phyloP scores from a whole-genome alignment of 1,140 invertebrate genomes.

The Cyphomyrmex costatus region DNA sequence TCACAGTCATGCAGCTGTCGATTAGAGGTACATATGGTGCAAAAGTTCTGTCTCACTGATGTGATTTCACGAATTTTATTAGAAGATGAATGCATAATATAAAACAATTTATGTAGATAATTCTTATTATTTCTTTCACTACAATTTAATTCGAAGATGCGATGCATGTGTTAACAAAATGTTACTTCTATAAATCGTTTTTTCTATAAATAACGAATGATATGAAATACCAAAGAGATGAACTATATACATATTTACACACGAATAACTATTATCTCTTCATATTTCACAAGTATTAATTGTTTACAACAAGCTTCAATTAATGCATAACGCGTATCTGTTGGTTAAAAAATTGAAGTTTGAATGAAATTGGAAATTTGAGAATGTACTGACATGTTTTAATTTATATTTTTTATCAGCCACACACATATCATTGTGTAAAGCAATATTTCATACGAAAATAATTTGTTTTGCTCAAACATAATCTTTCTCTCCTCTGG shows the following conservation, averaged over 20 bases:
- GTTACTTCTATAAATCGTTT: background rate
- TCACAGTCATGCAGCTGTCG: conserved; percentile 46
- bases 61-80: conserved; percentile 31
- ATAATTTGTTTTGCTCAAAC: conserved; percentile 48
- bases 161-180: background rate
- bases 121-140: conserved; percentile 27
- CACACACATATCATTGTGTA: background rate
- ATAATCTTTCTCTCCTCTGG: conserved; percentile 2
- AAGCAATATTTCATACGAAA: conserved; percentile 39
- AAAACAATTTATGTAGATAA: conserved; percentile 7
- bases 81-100: background rate
- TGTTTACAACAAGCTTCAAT: background rate
- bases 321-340: background rate
- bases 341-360: conserved; percentile 3
- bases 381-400: conserved; percentile 23
- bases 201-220: background rate
- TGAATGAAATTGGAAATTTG: conserved; percentile 55
- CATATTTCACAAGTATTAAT: background rate
- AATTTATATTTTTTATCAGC: conserved; percentile 22
- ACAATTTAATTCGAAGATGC: background rate
- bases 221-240: background rate
- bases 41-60: background rate
- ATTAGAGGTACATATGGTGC: conserved; percentile 25
- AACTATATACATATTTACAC: background rate
- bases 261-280: background rate